Percentiles rank a stretch among this genome's conserved stretches.
These are phyloP conservation scores for Pangasius larnaudii DNA, from an alignment of 2,797 vertebrate species.

Conservation along the genomic window DNA sequence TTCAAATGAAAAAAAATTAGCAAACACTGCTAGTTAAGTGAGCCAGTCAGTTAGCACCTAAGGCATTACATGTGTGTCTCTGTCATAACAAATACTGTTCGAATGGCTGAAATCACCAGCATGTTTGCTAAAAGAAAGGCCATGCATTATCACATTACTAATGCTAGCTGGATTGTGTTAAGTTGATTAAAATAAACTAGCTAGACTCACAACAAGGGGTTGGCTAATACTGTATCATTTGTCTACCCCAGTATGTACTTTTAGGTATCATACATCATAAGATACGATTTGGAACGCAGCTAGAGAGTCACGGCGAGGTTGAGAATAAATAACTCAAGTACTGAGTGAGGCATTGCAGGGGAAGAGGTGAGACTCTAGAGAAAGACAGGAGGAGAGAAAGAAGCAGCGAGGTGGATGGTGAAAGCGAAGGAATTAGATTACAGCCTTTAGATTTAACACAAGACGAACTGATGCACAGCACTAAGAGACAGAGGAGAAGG, in stretches of 20 bases:
- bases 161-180: not conserved
- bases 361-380: not conserved
- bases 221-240: not conserved
- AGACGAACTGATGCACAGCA: not conserved
- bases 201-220: not conserved
- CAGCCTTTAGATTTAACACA: not conserved
- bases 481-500: not conserved
- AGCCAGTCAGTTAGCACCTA: not conserved
- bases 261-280: no score
- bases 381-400: not conserved
- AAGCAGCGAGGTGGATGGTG: not conserved
- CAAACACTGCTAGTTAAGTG: not conserved
- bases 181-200: not conserved
- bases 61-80: not conserved
- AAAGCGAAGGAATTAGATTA: slow-evolving; percentile 17
- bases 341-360: not conserved
- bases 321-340: not conserved
- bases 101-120: not conserved
- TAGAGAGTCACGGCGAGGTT: not conserved
- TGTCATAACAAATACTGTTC: not conserved
- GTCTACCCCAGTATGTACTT: not conserved
- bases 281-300: not conserved
- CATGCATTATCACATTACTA: not conserved
- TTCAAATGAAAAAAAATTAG: not conserved
- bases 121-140: not conserved